Evolutionary conservation across 2,797 vertebrate species (phyloP), one percentile per base, ranked within the genome.

Genomic region (Periophthalmus magnuspinnatus): DNA sequence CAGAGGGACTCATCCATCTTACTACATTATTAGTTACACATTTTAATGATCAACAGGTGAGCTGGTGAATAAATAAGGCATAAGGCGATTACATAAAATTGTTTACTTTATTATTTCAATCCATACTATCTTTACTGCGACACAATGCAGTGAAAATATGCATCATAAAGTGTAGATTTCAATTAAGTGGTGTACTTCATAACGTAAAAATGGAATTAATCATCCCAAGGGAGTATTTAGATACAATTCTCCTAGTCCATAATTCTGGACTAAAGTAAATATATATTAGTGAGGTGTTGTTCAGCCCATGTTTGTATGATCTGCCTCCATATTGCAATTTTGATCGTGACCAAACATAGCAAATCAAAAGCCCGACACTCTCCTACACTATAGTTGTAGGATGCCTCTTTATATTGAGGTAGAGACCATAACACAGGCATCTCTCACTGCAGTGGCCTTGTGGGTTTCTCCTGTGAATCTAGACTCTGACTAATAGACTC

Each of bases 401-500:
- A 50, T 52, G 19, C 6, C 2, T 7, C 2, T 0, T 14, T 41
- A 13, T 41, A 41, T 41, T 41, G 38, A 13, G 10, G 38, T 41
- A 41, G 38, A 38, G 38, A 41, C 3, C 3, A 41, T 2, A 52
- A 8, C 1, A n/a, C 32, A 32, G 48, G 7, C 50, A 16, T 58
- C 16, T 38, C 17, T 59, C 21, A 6, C 5, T 33, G 45, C 54
- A 47, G 62, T 45, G 16, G 16, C 17, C 6, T 19, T 17, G 33
- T 79, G 50, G 2, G 50, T 50, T 61, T 69, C 33, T 61, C 74
- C 58, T 65, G 45, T n/a, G 48, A 14, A 76, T 54, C 59, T 54
- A 74, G 14, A 56, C 32, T 69, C 57, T 69, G 75, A 78, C 60
- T 77, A 76, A 76, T 61, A 67, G 71, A 79, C 70, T 63, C 62